These are phyloP conservation scores for Calypte anna DNA, from an alignment of 2,113 vertebrate species.

Conservation along the genomic window DNA sequence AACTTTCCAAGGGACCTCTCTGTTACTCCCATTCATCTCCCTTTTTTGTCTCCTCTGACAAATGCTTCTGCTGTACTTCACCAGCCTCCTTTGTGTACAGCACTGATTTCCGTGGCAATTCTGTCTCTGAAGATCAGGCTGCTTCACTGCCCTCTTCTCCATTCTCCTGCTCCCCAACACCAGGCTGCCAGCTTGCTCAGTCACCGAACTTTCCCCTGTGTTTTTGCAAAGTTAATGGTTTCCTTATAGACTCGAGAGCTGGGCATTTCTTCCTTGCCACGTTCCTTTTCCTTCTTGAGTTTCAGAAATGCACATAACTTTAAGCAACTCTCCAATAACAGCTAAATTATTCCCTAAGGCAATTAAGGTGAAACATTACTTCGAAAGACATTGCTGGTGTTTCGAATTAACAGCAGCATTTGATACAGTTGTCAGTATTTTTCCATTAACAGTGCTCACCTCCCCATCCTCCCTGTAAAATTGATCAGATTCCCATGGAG, in stretches of 20 bases:
- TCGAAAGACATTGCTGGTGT: conserved; percentile 11
- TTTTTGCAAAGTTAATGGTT: conserved; percentile 18
- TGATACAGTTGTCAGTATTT: conserved; percentile 47
- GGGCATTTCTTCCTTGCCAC: background rate
- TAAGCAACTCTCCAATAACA: conserved; percentile 54
- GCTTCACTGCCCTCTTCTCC: background rate
- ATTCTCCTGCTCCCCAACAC: background rate
- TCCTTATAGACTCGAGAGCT: background rate
- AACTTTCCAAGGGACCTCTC: background rate
- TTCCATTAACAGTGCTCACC: conserved; percentile 36
- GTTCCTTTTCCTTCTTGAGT: conserved; percentile 43
- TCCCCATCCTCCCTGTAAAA: conserved; percentile 24
- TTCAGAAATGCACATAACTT: conserved; percentile 56
- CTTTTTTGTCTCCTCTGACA: conserved; percentile 11
- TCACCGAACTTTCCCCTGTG: background rate
- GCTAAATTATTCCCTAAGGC: conserved; percentile 57
- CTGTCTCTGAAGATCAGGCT: background rate
- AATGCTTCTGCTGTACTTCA: background rate
- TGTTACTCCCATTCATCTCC: background rate
- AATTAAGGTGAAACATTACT: conserved; percentile 66
- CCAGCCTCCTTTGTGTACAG: background rate
- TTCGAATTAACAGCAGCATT: conserved; percentile 57
- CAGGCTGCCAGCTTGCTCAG: background rate
- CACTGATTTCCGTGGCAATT: background rate
- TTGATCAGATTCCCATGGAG: conserved; percentile 24